Base-by-base conservation (phyloP, 2,888 invertebrate genomes). In the Punctoribates punctum region DNA sequence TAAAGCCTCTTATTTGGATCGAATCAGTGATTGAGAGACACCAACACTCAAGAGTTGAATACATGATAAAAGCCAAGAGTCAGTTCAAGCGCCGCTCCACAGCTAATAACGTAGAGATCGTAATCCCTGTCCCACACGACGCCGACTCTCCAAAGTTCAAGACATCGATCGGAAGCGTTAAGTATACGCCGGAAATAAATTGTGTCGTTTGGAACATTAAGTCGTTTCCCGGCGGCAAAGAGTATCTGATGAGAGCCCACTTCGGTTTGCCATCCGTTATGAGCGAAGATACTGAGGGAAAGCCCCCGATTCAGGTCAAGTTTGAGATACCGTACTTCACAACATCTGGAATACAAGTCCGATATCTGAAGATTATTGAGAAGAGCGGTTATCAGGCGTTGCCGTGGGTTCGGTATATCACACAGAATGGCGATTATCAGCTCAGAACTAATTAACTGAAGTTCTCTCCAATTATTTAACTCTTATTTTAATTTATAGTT, bases 301-400 rank as follows among this genome's bases (percentile, higher is more conserved):
- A 93, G 84, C 97, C 98, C 65, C 98, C 98, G 0, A 98, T 99
- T 81, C 94, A 96, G 86, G 96, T 98, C 3, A 96, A 96, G 85
- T 99, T 99, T 87, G 98, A 98, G 86, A 98, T 98, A 81, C 98
- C 98, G 0, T 98, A 98, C 83, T 98, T 98, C 82, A 98, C 98
- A 0, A 98, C 98, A 46, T 96, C 96, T 34, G 98, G 98, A 48
- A 97, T 99, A 82, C 98, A 98, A 88, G 95, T 94, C 78, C 89
- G 96, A 75, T 96, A 97, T 83, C 86, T 97, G 83, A 97, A 97
- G 85, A 98, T 98, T 81, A 98, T 99, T 82, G 98, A 98, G 83
- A 98, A 99, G 86, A 96, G 96, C 84, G 98, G 98, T 0, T 98
- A 98, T 84, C 98, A 98, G 85, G 98, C 98, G 0, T 84, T 99